Evolutionary conservation across 1,140 invertebrate species (phyloP).

Genomic region (Chrysopa pallens): DNA sequence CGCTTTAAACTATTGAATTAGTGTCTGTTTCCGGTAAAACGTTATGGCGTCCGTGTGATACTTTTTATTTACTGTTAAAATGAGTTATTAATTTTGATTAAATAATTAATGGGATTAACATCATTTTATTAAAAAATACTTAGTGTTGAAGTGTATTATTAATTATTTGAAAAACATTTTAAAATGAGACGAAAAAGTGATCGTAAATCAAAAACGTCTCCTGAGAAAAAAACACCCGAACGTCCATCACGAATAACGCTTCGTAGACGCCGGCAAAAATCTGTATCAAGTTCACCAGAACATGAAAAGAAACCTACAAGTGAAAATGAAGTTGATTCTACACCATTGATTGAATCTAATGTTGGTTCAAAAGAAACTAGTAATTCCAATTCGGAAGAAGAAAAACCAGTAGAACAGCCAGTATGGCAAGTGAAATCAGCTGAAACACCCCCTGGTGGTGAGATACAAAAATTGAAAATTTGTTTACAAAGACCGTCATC

Average conservation of each 20-base stretch:
- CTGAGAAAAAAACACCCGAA: background rate
- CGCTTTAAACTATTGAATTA: no score
- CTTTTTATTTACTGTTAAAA: no score
- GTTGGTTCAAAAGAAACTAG: background rate
- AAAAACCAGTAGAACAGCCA: conserved; percentile 5
- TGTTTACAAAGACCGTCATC: conserved; percentile 7
- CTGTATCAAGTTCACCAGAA: background rate
- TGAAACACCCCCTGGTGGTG: conserved; percentile 3
- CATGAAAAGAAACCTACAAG: background rate
- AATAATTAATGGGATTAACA: no score
- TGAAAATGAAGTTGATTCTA: background rate
- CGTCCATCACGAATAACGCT: background rate
- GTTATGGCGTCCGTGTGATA: no score
- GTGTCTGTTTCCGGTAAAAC: no score
- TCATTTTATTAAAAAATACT: no score
- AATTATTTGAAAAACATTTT: background rate
- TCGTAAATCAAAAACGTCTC: conserved; percentile 1
- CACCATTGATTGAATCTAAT: background rate
- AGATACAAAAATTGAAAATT: conserved; percentile 12
- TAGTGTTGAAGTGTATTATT: no score
- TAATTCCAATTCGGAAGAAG: conserved; percentile 3
- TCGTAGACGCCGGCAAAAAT: background rate
- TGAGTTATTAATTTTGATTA: no score
- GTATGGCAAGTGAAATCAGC: conserved; percentile 7
- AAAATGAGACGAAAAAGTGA: conserved; percentile 3